Evolutionary conservation across 2,797 vertebrate genomes (phyloP).

Genomic region (Sebastes kiyomatsui): DNA sequence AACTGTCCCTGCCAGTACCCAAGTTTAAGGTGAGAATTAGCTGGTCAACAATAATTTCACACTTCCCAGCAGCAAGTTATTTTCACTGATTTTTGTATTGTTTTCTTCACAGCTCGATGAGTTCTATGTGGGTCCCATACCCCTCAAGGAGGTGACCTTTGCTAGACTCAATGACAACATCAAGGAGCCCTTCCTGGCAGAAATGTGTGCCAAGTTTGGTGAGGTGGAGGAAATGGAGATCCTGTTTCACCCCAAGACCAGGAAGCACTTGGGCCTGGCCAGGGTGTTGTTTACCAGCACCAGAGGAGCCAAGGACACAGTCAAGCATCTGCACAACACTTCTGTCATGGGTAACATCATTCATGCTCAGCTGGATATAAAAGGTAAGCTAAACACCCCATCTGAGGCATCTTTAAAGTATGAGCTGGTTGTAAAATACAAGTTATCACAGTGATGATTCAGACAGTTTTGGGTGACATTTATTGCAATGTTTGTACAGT

Average conservation of each 20-base stretch:
- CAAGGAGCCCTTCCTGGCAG: conserved; percentile 91
- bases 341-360: conserved; percentile 96
- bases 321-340: conserved; percentile 93
- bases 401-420: not conserved
- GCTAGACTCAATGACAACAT: conserved; percentile 95
- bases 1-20: conserved; percentile 90
- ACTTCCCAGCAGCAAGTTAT: not conserved
- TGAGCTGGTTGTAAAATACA: not conserved
- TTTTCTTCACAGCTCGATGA: conserved; percentile 87
- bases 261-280: conserved; percentile 93
- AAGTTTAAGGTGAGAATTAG: conserved; percentile 89
- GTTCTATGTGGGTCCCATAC: conserved; percentile 92
- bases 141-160: conserved; percentile 95
- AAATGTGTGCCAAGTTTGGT: conserved; percentile 94
- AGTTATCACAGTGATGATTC: not conserved
- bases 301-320: conserved; percentile 91
- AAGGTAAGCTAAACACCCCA: conserved; percentile 78
- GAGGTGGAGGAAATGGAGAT: conserved; percentile 96
- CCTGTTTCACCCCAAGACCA: conserved; percentile 92
- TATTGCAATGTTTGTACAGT: not conserved
- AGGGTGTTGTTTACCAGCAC: conserved; percentile 93
- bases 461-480: not conserved
- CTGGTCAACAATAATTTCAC: not conserved
- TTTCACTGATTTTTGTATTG: not conserved
- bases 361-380: conserved; percentile 94